Percentiles rank a stretch among this genome's conserved stretches.
These are phyloP conservation scores for Phataginus tetradactyla DNA, from an alignment of 2,797 vertebrate species.

Conservation along the genomic window DNA sequence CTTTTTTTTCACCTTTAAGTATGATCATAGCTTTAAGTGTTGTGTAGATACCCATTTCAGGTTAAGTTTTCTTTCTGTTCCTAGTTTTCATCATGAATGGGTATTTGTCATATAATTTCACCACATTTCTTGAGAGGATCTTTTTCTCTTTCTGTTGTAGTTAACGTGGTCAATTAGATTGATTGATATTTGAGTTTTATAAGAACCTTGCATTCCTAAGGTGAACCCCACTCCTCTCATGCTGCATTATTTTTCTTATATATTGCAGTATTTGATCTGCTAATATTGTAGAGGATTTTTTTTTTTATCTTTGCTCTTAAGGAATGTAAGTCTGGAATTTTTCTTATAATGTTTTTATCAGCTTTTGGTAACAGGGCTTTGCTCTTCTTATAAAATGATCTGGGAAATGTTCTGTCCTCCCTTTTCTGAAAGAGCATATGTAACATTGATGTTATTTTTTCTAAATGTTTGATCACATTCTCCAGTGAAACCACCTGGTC, in stretches of 20 bases:
- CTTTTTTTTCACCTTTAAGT: not conserved
- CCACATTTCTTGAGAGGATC: not conserved
- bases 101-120: not conserved
- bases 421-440: slow-evolving; percentile 1
- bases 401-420: not conserved
- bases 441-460: not conserved
- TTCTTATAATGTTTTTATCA: not conserved
- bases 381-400: not conserved
- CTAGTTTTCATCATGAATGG: not conserved
- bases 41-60: not conserved
- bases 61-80: not conserved
- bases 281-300: not conserved
- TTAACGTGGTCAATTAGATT: not conserved
- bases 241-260: not conserved
- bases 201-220: not conserved
- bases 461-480: not conserved
- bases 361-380: not conserved
- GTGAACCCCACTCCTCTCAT: not conserved
- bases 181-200: not conserved
- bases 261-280: not conserved
- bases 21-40: not conserved
- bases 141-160: not conserved
- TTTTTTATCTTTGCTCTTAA: not conserved
- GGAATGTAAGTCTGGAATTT: not conserved
- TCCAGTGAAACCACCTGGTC: not conserved